A percentile compares a stretch with the other conserved stretches of the same genome.
Conservation (phyloP, 2,113 vertebrate species). For the Forbesichthys agassizii region DNA sequence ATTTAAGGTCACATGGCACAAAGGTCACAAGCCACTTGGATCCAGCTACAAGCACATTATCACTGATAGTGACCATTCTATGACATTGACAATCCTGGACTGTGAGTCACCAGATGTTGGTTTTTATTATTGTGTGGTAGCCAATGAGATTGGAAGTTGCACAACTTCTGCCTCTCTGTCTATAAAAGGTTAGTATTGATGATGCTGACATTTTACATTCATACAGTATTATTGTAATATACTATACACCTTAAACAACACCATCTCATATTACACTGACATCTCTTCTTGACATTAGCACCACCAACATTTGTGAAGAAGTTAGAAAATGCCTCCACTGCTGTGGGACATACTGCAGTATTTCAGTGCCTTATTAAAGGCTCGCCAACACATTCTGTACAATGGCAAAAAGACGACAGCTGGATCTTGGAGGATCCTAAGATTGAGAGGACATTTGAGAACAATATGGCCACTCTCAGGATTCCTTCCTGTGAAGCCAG, state of each 20-base stretch:
- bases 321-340: constrained; percentile 81
- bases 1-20: constrained; percentile 86
- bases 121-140: constrained; percentile 85
- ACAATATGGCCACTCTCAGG: constrained; percentile 81
- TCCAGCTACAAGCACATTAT: constrained; percentile 83
- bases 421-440: constrained; percentile 88
- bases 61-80: constrained; percentile 76
- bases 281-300: constrained; percentile 71
- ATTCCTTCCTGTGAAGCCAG: constrained; percentile 80
- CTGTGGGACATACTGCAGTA: constrained; percentile 83
- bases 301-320: constrained; percentile 86
- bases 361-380: constrained; percentile 85
- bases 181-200: constrained; percentile 86
- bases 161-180: constrained; percentile 77
- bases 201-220: not conserved
- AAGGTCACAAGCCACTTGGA: constrained; percentile 85
- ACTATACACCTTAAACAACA: constrained; percentile 2
- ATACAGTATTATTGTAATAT: not conserved
- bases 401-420: constrained; percentile 94
- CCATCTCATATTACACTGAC: not conserved
- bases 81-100: constrained; percentile 80
- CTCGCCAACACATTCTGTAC: constrained; percentile 85
- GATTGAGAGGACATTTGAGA: constrained; percentile 83
- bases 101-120: constrained; percentile 84
- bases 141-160: constrained; percentile 88